These are phyloP conservation scores for Narcine bancroftii DNA, from an alignment of 2,113 vertebrate genomes.

Conservation along the genomic window DNA sequence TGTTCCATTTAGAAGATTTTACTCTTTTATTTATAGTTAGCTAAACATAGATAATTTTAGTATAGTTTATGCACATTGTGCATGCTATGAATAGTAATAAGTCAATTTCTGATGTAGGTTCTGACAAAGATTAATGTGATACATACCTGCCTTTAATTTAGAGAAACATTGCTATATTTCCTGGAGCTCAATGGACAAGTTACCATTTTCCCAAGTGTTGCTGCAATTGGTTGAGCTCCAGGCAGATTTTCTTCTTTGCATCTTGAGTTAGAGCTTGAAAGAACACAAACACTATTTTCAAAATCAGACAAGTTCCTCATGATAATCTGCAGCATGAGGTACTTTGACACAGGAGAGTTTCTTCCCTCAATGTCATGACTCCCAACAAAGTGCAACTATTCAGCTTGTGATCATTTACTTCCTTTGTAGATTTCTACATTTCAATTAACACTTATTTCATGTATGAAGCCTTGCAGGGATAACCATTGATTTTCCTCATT, in stretches of 20 bases:
- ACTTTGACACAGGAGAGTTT: neutral
- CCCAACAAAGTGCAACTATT: neutral
- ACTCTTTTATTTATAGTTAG: neutral
- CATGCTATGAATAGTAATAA: neutral
- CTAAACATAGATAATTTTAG: neutral
- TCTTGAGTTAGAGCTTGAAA: neutral
- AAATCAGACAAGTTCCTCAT: constrained; percentile 8
- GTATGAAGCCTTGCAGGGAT: neutral
- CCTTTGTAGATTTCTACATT: neutral
- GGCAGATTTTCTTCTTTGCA: neutral
- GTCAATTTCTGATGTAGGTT: neutral
- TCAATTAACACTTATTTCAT: constrained; percentile 5
- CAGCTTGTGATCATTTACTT: neutral
- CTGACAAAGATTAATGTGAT: neutral
- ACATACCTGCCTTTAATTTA: constrained; percentile 13
- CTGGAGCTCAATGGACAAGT: neutral
- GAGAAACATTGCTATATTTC: neutral
- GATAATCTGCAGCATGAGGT: neutral
- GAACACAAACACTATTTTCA: neutral
- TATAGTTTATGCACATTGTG: neutral
- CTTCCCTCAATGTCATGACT: neutral
- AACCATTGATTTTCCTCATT: neutral
- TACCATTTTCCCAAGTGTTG: neutral
- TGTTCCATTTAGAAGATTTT: neutral
- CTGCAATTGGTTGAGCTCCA: neutral